A percentile compares a stretch with the other conserved stretches of the same genome.
Evolutionary conservation across 2,113 vertebrate species (phyloP).

Genomic region (Bostrychus sinensis): DNA sequence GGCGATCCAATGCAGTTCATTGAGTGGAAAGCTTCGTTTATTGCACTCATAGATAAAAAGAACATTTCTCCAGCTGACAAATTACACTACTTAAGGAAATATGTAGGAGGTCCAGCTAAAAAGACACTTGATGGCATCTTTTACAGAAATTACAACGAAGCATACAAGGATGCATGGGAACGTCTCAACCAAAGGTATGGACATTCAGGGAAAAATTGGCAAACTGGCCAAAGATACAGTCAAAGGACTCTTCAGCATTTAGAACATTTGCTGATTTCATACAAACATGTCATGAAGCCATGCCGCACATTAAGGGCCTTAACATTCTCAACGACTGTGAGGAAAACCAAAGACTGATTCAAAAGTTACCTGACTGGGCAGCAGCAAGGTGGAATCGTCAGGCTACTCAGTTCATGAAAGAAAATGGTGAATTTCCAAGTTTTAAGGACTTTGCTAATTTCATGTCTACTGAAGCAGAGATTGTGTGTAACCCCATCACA

Average conservation of each 20-base stretch:
- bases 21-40: not conserved
- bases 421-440: not conserved
- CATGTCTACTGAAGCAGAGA: not conserved
- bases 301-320: slow-evolving; percentile 17
- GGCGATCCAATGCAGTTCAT: not conserved
- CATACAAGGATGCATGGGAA: slow-evolving; percentile 12
- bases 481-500: slow-evolving; percentile 3
- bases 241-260: slow-evolving; percentile 10
- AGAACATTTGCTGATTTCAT: slow-evolving; percentile 16
- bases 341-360: slow-evolving; percentile 17
- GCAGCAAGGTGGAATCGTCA: slow-evolving; percentile 19
- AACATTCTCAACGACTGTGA: slow-evolving; percentile 22
- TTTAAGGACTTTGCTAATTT: slow-evolving; percentile 11
- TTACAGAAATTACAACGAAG: not conserved
- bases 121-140: not conserved
- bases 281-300: slow-evolving; percentile 7
- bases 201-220: slow-evolving; percentile 14
- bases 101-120: not conserved
- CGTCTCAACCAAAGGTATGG: slow-evolving; percentile 21
- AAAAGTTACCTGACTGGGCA: slow-evolving; percentile 19
- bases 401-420: not conserved
- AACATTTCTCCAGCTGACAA: not conserved
- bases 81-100: not conserved
- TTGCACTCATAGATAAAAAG: not conserved
- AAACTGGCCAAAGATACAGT: slow-evolving; percentile 14